Evolutionary conservation across 1,140 invertebrate genomes (phyloP), one percentile per base, ranked within the genome.

Genomic region (Oryctes rhinoceros): DNA sequence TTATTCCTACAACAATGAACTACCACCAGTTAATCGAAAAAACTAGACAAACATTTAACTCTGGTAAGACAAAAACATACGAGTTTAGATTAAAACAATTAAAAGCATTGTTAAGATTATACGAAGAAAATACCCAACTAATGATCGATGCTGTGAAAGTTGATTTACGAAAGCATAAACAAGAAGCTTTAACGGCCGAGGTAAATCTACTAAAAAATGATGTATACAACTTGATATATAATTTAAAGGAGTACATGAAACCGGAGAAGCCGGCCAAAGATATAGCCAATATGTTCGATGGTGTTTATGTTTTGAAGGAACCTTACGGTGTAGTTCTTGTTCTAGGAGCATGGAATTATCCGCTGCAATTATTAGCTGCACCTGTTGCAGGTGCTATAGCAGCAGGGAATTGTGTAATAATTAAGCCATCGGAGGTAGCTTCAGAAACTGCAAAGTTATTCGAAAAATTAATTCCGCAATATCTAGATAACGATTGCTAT

Each of bases 351-450:
- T 99, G 97, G 97, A 99, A 99, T 89, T 99, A 99, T 88, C 90
- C 99, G 10, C 99, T 98, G 0, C 98, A 98, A 39, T 93, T 96
- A 3, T 97, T 96, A 0, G 88, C 99, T 79, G 97, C 99, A 89
- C 89, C 83, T 4, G 59, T 99, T 44, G 98, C 97, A 81, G 85
- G 84, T 9, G 97, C 97, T 0, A 94, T 99, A 76, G 96, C 97
- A 48, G 97, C 96, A 78, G 98, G 98, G 30, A 99, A 99, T 89
- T 95, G 95, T 89, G 95, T 94, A 18, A 90, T 99, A 30, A 82
- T 99, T 7, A 99, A 99, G 88, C 98, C 98, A n/a, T 99, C 97
- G n/a, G 98, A 99, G 88, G 84, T 99, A 18, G 89, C 98, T 0
- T 86, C 88, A 13, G 91, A 93, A 78, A 93, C 93, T 65, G 91